A percentile compares a stretch with the other conserved stretches of the same genome.
Conservation (phyloP, 2,113 vertebrate genomes). For the Illadopsis cleaveri region DNA sequence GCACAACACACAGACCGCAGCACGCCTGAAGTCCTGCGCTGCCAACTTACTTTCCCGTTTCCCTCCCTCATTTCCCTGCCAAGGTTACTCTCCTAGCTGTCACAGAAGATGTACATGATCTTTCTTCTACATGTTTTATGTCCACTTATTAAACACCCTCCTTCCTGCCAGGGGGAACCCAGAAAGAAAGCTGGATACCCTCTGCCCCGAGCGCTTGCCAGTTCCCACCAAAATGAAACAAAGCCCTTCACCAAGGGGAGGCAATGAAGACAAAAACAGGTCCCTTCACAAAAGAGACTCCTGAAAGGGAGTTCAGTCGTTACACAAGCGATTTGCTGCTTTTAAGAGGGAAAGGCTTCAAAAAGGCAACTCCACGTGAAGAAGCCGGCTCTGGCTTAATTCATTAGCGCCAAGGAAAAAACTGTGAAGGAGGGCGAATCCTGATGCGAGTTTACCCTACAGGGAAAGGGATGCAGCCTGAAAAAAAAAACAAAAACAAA, state of each 20-base stretch:
- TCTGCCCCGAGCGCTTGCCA: background rate
- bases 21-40: background rate
- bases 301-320: background rate
- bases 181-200: background rate
- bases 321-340: background rate
- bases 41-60: background rate
- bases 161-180: conserved; percentile 9
- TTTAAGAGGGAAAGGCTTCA: background rate
- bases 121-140: background rate
- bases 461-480: background rate
- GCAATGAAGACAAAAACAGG: background rate
- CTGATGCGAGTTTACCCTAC: background rate
- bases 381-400: background rate
- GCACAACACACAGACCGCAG: rapidly evolving
- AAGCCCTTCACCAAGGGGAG: background rate
- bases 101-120: background rate
- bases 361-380: background rate
- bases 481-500: background rate
- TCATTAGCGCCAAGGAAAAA: background rate
- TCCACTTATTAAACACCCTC: background rate
- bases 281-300: background rate
- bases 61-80: background rate
- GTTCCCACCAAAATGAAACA: background rate
- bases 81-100: background rate
- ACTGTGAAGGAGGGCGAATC: background rate